Evolutionary conservation across 2,113 vertebrate genomes (phyloP).

Genomic region (Ranitomeya variabilis): DNA sequence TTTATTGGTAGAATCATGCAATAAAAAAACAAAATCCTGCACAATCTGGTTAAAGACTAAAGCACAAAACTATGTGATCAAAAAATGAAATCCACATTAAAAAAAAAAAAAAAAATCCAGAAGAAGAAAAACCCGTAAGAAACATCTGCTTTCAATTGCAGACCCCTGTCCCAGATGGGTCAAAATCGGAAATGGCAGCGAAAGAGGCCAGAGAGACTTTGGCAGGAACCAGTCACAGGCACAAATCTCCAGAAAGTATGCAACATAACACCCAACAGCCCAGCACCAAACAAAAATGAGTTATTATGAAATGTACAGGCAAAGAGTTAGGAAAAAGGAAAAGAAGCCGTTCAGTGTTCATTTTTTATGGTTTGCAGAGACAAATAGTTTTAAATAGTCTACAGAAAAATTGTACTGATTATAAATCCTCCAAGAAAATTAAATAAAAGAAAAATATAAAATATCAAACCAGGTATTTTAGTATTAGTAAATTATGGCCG

Average conservation of each 20-base stretch:
- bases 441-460: too few species aligned
- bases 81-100: slow-evolving; percentile 45
- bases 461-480: too few species aligned
- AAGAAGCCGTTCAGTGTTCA: background rate
- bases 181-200: slow-evolving; percentile 43
- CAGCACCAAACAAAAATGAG: background rate
- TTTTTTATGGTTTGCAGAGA: too few species aligned
- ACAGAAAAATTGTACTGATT: too few species aligned
- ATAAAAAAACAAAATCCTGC: background rate
- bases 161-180: slow-evolving; percentile 21
- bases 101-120: background rate
- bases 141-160: slow-evolving; percentile 53
- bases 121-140: slow-evolving; percentile 34
- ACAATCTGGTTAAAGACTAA: background rate
- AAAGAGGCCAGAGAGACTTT: background rate
- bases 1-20: background rate
- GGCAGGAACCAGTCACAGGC: slow-evolving; percentile 25
- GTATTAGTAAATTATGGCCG: too few species aligned
- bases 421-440: too few species aligned
- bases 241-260: slow-evolving; percentile 24
- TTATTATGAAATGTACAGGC: background rate
- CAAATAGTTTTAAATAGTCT: too few species aligned
- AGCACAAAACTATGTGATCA: slow-evolving; percentile 11
- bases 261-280: background rate
- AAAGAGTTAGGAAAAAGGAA: background rate